Evolutionary conservation across 2,888 invertebrate genomes (phyloP).

Genomic region (Caenorhabditis sp.): DNA sequence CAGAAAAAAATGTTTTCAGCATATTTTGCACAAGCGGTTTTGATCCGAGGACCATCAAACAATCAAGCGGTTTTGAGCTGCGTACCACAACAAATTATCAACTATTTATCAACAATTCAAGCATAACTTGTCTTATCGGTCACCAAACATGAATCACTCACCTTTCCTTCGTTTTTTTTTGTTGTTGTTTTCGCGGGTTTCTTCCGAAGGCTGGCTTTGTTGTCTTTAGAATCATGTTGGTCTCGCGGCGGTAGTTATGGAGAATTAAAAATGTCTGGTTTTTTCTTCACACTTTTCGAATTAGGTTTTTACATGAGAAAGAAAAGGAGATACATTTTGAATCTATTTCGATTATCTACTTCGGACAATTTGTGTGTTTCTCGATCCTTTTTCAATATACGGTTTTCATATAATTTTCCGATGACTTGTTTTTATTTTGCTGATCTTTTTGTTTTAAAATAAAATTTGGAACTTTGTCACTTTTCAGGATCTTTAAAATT

Average conservation of each 20-base stretch:
- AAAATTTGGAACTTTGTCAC: background rate
- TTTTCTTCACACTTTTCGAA: too few species aligned
- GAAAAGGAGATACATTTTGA: too few species aligned
- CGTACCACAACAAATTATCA: conserved; percentile 30
- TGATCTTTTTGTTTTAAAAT: background rate
- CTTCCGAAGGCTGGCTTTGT: background rate
- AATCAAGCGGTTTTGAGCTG: conserved; percentile 16
- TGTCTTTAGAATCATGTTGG: too few species aligned
- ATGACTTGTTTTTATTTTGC: background rate
- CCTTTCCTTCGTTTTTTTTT: background rate
- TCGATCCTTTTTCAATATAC: background rate
- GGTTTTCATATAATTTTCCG: background rate
- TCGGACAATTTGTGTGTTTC: background rate
- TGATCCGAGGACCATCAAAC: conserved; percentile 38
- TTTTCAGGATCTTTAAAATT: too few species aligned
- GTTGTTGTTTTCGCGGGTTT: conserved; percentile 1
- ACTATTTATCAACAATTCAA: conserved; percentile 22
- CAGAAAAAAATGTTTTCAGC: conserved; percentile 41
- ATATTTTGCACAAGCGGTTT: conserved; percentile 52
- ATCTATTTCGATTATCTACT: too few species aligned
- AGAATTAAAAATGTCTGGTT: too few species aligned
- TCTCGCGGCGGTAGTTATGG: too few species aligned
- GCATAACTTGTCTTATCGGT: conserved; percentile 10
- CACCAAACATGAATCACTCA: background rate
- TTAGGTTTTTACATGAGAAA: too few species aligned